Evolutionary conservation across 2,888 invertebrate species (phyloP), one percentile per base, ranked within the genome.

Genomic region (Caenorhabditis becei): DNA sequence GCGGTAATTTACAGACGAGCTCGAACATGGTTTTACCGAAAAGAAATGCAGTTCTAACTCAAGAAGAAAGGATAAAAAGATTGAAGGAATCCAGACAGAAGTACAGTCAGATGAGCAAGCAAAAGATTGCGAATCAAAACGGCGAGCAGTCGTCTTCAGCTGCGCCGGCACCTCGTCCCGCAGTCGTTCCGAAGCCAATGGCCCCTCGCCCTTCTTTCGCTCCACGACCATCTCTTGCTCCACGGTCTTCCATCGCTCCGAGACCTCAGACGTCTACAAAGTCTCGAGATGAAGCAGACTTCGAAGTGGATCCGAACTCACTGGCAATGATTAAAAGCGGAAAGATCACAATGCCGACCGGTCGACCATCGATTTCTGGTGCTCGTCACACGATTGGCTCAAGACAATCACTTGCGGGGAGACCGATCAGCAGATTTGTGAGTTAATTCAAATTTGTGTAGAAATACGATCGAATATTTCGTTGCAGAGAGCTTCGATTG

Each of bases 291-390:
- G 70, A 70, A 20, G 47, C 58, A 1, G 77, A 59, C 5, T 77
- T 77, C 62, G 53, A 58, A 32, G 37, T 59, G 3, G 77, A 77
- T 61, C 77, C 62, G 16, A 58, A 53, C 7, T 63, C 77, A 5
- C 11, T 77, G 37, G 70, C 32, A 2, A 77, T 77, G 77, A 77
- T 77, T 16, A 49, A 70, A 35, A 70, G 51, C 26, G 70, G 77
- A 32, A 37, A 49, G 24, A 32, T 77, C n/a, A 51, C 58, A 3
- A 70, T 77, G 37, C 65, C 70, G 7, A 8, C 1, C 2, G 62
- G 35, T 14, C 63, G 70, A 0, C 65, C 70, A 1, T 61, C 70
- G 1, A 28, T 70, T 23, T 18, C 53, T 23, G 44, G 44, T 23
- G 18, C 56, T 16, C 24, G 75, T 7, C 18, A 59, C 8, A 59